A percentile compares a stretch with the other conserved stretches of the same genome.
Conservation (phyloP, 2,888 invertebrate genomes). For the Anthoptus insignis region DNA sequence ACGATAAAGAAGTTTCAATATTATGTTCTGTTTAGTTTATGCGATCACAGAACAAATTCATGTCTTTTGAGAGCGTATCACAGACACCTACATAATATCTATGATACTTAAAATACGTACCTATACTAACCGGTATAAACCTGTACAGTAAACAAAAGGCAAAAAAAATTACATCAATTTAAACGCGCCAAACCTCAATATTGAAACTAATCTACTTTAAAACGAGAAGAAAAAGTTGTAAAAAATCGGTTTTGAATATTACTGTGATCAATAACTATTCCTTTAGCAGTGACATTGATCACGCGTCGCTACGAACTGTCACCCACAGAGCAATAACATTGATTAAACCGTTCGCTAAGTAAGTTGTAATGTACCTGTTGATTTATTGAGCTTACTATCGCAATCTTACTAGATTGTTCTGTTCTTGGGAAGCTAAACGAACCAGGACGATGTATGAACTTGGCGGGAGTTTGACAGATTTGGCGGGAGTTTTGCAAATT, state of each 20-base stretch:
- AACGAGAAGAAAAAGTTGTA: not conserved
- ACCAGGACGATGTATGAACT: slow-evolving; percentile 26
- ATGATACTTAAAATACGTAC: too few species aligned
- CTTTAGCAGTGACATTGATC: slow-evolving; percentile 52
- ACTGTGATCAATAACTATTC: slow-evolving; percentile 27
- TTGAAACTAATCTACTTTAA: not conserved
- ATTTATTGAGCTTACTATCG: slow-evolving; percentile 64
- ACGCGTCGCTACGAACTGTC: slow-evolving; percentile 68
- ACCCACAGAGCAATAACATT: slow-evolving; percentile 60
- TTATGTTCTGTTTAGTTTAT: too few species aligned
- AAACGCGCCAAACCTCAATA: too few species aligned
- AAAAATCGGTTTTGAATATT: not conserved
- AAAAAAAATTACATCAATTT: too few species aligned
- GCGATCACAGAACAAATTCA: too few species aligned
- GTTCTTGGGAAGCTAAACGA: slow-evolving; percentile 13
- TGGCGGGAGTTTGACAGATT: too few species aligned
- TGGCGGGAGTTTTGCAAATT: too few species aligned
- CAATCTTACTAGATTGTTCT: slow-evolving; percentile 46
- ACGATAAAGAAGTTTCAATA: too few species aligned
- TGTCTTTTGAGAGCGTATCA: too few species aligned
- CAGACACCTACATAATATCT: too few species aligned
- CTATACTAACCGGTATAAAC: too few species aligned
- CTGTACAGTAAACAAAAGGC: too few species aligned
- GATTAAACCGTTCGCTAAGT: slow-evolving; percentile 77
- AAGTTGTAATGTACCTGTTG: slow-evolving; percentile 70